Percentiles rank a stretch among this genome's conserved stretches.
These are phyloP conservation scores for Ammodytes marinus DNA, from an alignment of 2,113 vertebrate genomes.

Conservation along the genomic window DNA sequence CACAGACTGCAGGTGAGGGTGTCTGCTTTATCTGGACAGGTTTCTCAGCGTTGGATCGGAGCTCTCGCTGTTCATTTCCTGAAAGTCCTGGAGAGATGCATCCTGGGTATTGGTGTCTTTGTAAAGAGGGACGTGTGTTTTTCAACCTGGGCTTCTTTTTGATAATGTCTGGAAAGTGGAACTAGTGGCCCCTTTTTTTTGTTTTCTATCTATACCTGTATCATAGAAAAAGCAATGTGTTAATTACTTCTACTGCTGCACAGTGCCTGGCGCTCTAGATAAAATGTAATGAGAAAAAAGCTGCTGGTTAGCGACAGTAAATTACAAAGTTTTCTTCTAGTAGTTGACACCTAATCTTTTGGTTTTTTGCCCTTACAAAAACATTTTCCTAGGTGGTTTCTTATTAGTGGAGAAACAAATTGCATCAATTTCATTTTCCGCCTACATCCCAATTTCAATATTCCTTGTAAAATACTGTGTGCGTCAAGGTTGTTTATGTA, in stretches of 20 bases:
- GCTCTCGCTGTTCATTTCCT: conserved; percentile 52
- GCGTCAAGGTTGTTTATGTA: conserved; percentile 48
- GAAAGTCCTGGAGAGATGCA: conserved; percentile 32
- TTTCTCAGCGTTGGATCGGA: conserved; percentile 27
- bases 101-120: conserved; percentile 31
- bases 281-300: conserved; percentile 63
- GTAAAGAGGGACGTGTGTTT: conserved; percentile 4
- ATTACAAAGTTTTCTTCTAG: conserved; percentile 34
- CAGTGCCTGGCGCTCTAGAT: conserved; percentile 57
- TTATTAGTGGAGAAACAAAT: conserved; percentile 36
- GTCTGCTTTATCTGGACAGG: conserved; percentile 50
- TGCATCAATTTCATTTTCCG: conserved; percentile 9
- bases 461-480: conserved; percentile 33
- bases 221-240: conserved; percentile 28
- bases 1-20: conserved; percentile 10
- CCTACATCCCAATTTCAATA: conserved; percentile 21
- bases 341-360: conserved; percentile 7
- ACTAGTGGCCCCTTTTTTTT: neutral
- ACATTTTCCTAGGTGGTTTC: neutral
- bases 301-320: conserved; percentile 78
- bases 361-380: conserved; percentile 14
- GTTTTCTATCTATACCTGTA: neutral
- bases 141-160: conserved; percentile 12
- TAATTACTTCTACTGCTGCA: conserved; percentile 44
- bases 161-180: conserved; percentile 13